These are phyloP conservation scores for Ferrisia virgata DNA, from an alignment of 2,888 invertebrate genomes.

Conservation along the genomic window DNA sequence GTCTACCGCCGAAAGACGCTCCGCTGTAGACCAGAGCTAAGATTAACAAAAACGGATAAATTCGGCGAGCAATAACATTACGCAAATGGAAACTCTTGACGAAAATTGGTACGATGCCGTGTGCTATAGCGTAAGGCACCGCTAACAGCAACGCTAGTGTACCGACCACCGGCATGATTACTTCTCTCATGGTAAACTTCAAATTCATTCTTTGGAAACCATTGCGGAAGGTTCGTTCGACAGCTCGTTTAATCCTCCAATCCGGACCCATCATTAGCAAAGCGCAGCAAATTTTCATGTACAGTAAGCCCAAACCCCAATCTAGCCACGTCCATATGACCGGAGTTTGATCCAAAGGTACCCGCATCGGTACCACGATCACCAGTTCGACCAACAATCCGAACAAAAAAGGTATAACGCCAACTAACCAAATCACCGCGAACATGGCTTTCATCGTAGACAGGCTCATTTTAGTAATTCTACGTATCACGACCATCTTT, in stretches of 20 bases:
- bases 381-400: constrained; percentile 89
- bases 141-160: constrained; percentile 86
- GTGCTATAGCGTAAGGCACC: constrained; percentile 87
- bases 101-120: constrained; percentile 66
- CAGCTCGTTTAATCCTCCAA: constrained; percentile 85
- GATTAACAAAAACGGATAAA: constrained; percentile 85
- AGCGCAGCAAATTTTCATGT: constrained; percentile 96
- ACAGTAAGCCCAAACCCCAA: constrained; percentile 93
- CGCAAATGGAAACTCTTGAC: constrained; percentile 64
- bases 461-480: constrained; percentile 67
- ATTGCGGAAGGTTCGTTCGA: constrained; percentile 90
- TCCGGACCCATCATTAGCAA: constrained; percentile 98
- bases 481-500: constrained; percentile 68
- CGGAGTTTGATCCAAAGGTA: constrained; percentile 87
- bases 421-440: constrained; percentile 72
- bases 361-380: constrained; percentile 85
- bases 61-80: constrained; percentile 75
- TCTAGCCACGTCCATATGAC: constrained; percentile 89
- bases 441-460: constrained; percentile 73
- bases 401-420: constrained; percentile 86
- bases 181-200: constrained; percentile 49
- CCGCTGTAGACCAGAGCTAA: constrained; percentile 65
- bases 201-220: constrained; percentile 90
- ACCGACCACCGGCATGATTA: constrained; percentile 86
- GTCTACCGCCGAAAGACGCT: constrained; percentile 68